Conservation (phyloP, 2,888 invertebrate genomes). For the Malacosoma neustria region DNA sequence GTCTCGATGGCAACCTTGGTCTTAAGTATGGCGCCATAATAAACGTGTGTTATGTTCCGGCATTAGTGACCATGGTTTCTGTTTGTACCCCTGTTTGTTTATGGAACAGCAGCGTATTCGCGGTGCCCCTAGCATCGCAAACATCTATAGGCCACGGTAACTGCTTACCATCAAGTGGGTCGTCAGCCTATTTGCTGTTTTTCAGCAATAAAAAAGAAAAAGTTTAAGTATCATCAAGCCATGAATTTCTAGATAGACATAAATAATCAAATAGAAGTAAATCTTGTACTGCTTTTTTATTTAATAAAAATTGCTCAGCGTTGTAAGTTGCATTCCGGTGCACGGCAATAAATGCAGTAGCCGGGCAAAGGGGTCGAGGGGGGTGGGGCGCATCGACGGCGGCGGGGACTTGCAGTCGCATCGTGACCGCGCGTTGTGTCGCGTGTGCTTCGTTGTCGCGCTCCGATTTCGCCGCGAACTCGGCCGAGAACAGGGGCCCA, state of each 20-base stretch:
- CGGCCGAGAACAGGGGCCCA: conserved; percentile 32
- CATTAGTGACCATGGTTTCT: too few species aligned
- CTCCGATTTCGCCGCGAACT: conserved; percentile 60
- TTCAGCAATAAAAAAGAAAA: background rate
- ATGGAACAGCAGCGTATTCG: background rate
- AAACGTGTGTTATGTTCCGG: too few species aligned
- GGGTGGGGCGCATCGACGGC: conserved; percentile 35
- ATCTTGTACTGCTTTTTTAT: background rate
- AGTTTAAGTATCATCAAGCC: background rate
- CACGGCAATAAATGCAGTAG: conserved; percentile 63
- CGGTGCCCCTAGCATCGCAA: background rate
- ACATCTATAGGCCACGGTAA: background rate
- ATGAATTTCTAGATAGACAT: background rate
- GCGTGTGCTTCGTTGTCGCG: conserved; percentile 36
- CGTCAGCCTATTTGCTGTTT: background rate
- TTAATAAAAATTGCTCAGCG: conserved; percentile 20
- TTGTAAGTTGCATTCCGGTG: conserved; percentile 28
- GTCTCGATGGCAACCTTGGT: too few species aligned
- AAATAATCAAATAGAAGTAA: background rate
- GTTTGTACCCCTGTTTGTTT: too few species aligned
- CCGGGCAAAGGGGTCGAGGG: conserved; percentile 35
- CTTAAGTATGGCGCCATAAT: too few species aligned
- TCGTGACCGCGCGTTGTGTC: conserved; percentile 57
- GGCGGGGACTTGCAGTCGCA: conserved; percentile 52
- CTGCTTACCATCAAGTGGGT: background rate